Evolutionary conservation across 2,113 vertebrate species (phyloP), one percentile per base, ranked within the genome.

Genomic region (Dicaeum eximium): DNA sequence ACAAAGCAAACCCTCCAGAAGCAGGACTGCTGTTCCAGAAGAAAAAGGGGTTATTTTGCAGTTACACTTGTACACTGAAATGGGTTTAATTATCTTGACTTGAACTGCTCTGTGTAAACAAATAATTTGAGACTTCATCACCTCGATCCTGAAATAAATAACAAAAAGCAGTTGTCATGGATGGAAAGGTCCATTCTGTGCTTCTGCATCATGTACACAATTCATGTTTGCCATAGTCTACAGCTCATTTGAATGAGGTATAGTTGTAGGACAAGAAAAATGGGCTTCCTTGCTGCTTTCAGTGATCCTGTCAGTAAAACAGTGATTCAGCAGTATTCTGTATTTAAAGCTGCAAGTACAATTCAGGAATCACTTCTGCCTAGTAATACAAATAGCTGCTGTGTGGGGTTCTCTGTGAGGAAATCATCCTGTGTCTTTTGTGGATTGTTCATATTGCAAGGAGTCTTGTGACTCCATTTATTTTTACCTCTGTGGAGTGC

Each of bases 401-500:
- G 2, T 13, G 30, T 87, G 73, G 50, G 67, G 28, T 50, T 45
- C 31, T 78, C 53, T 0, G 0, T 28, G 53, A 95, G 48, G 57
- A 84, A 84, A 61, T 79, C n/a, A 38, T 82, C 61, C 45, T 11
- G 6, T 74, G 69, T 82, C 84, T 93, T 88, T 67, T 58, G 67
- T 66, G 80, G 85, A 42, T 67, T 0, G 0, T 56, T 84, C 57
- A 4, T 72, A 38, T 89, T 75, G 93, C 91, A 58, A 72, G 50
- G 80, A 89, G 37, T 87, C 74, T 69, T 85, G 80, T 95, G 94
- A 91, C 80, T 90, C 51, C 37, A 7, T 69, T 89, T 96, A 92
- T 95, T 96, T 96, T 93, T 95, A 95, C 78, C 78, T 77, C 50
- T 1, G 12, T 31, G 62, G 47, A 86, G 45, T 72, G 53, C 37